phyloP scores from a whole-genome alignment of 2,888 invertebrate genomes.

The Idaea straminata region DNA sequence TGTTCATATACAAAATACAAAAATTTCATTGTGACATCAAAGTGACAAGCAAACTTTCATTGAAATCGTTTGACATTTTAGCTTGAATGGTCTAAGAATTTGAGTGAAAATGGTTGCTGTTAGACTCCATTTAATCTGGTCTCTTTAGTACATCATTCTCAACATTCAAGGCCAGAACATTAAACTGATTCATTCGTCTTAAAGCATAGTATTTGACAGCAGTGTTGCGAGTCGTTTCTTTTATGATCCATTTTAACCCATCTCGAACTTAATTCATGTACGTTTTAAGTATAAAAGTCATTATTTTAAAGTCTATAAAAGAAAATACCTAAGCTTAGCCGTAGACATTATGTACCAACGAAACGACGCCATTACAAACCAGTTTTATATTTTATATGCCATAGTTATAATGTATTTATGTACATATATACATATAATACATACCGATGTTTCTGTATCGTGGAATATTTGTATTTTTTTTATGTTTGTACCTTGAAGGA shows the following conservation, averaged over 20 bases:
- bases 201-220: background rate
- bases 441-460: slow-evolving; percentile 39
- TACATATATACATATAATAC: slow-evolving; percentile 48
- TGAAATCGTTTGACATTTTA: no score
- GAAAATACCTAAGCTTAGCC: slow-evolving; percentile 16
- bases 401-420: slow-evolving; percentile 49
- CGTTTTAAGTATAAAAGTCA: background rate
- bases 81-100: no score
- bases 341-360: slow-evolving; percentile 29
- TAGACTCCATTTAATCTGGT: no score
- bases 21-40: no score
- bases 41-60: no score
- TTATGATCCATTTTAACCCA: background rate
- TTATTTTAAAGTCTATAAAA: background rate
- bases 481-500: slow-evolving; percentile 13
- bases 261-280: background rate
- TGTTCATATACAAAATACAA: no score
- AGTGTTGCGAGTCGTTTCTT: background rate
- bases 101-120: no score
- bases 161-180: background rate
- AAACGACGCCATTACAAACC: slow-evolving; percentile 48
- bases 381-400: slow-evolving; percentile 47
- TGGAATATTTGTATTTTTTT: slow-evolving; percentile 38
- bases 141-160: no score
- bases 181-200: background rate